Conservation (phyloP, 2,797 vertebrate genomes). For the Alca torda region DNA sequence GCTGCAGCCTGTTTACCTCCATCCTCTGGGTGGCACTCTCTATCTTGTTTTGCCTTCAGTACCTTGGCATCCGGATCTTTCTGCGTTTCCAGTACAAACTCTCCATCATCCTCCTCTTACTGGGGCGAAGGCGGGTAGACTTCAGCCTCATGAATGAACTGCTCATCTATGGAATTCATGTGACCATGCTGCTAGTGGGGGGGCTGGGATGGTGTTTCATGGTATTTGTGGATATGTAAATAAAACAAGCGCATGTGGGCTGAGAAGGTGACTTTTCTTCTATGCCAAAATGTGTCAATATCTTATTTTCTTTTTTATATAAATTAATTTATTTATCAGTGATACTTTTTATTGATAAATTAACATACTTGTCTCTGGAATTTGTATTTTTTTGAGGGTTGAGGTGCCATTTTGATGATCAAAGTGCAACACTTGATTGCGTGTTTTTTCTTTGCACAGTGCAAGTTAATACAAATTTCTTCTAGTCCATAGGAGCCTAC, state of each 20-base stretch:
- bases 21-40: slow-evolving; percentile 95
- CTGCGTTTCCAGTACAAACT: slow-evolving; percentile 97
- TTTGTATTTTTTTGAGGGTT: neutral
- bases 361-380: neutral
- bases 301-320: neutral
- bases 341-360: slow-evolving; percentile 31
- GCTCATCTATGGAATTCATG: slow-evolving; percentile 94
- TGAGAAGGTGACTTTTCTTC: slow-evolving; percentile 8
- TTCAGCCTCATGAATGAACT: slow-evolving; percentile 92
- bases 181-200: slow-evolving; percentile 96
- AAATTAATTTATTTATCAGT: slow-evolving; percentile 55
- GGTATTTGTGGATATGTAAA: slow-evolving; percentile 99
- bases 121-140: slow-evolving; percentile 91
- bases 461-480: neutral
- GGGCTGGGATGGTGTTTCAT: slow-evolving; percentile 98
- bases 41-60: slow-evolving; percentile 91
- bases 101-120: slow-evolving; percentile 90
- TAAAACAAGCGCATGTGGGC: slow-evolving; percentile 58
- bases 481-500: neutral
- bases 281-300: neutral
- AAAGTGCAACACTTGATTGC: neutral
- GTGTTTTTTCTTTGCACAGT: neutral
- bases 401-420: neutral
- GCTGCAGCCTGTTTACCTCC: slow-evolving; percentile 95
- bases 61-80: slow-evolving; percentile 88